Evolutionary conservation across 2,113 vertebrate species (phyloP), one percentile per base, ranked within the genome.

Genomic region (Epinephelus fuscoguttatus): DNA sequence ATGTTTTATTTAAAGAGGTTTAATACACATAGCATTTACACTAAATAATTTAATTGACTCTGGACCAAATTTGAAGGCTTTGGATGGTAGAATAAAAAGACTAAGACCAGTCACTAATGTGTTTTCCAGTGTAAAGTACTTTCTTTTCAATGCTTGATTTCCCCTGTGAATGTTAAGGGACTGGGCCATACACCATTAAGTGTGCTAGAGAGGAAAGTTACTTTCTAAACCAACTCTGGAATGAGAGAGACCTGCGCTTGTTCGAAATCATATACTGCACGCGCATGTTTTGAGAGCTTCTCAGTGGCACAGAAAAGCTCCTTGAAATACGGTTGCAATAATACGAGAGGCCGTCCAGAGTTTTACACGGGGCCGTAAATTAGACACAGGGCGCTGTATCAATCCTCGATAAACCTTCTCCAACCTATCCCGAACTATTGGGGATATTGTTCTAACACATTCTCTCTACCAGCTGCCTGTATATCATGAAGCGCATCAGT

Each of bases 271-370:
- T 85, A 89, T 78, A 88, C 87, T 55, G 74, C 85, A 85, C 30
- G 64, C 55, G 84, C 81, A 80, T 94, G 92, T 92, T 93, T 92
- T 87, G 64, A 91, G 84, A 91, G 88, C 60, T 92, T 87, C 85
- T 91, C 82, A 66, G 49, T 50, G 73, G 91, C 74, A 86, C 75
- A 86, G 75, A 88, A 91, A 89, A 49, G 57, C 33, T 81, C 40
- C 92, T 78, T 92, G 88, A 94, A 94, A 95, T 93, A 95, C 33
- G 74, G 89, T 88, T 95, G 82, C 86, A 95, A 95, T 94, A 95
- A 95, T 89, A 95, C 73, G 70, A 87, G 87, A 90, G 85, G 89
- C 89, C 84, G 88, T 90, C 80, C 86, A 89, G 84, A 87, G 63
- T 85, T 93, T 92, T 86, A 93, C 86, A 88, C 89, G 13, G 60